Conservation (phyloP, 2,797 vertebrate genomes). For the Pseudocheirus occidentalis region DNA sequence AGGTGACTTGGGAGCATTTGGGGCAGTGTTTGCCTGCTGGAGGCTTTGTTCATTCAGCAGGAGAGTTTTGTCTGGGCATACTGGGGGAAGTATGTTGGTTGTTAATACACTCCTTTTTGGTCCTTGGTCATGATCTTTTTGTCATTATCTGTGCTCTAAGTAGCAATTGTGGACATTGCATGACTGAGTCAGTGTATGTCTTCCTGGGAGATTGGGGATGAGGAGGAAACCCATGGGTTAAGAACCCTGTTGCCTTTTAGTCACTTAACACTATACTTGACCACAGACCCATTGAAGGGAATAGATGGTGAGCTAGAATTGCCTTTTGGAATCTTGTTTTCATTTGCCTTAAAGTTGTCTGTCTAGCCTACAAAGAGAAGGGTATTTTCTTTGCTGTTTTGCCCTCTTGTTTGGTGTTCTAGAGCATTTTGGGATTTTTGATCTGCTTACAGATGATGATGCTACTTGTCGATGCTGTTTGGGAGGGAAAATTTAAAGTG, state of each 20-base stretch:
- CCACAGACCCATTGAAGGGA: neutral
- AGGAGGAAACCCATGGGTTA: conserved; percentile 53
- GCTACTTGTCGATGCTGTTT: neutral
- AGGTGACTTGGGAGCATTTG: conserved; percentile 69
- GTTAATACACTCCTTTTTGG: conserved; percentile 54
- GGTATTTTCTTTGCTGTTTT: no score
- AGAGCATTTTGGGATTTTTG: neutral
- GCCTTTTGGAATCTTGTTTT: conserved; percentile 7
- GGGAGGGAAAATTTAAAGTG: neutral
- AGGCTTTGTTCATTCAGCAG: neutral
- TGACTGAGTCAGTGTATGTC: conserved; percentile 18
- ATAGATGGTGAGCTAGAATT: neutral
- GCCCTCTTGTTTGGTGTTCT: no score
- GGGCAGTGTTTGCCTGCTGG: neutral
- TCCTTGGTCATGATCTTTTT: conserved; percentile 66
- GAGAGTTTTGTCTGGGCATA: neutral
- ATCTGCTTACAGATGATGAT: neutral
- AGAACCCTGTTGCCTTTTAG: conserved; percentile 37
- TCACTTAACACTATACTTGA: conserved; percentile 52
- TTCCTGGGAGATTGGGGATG: conserved; percentile 46
- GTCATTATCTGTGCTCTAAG: conserved; percentile 50
- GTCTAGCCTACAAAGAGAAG: neutral
- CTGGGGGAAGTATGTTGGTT: conserved; percentile 26
- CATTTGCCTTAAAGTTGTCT: neutral
- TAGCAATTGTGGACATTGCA: conserved; percentile 28